These are phyloP conservation scores for Protobothrops mucrosquamatus DNA, from an alignment of 2,113 vertebrate species.

Conservation along the genomic window DNA sequence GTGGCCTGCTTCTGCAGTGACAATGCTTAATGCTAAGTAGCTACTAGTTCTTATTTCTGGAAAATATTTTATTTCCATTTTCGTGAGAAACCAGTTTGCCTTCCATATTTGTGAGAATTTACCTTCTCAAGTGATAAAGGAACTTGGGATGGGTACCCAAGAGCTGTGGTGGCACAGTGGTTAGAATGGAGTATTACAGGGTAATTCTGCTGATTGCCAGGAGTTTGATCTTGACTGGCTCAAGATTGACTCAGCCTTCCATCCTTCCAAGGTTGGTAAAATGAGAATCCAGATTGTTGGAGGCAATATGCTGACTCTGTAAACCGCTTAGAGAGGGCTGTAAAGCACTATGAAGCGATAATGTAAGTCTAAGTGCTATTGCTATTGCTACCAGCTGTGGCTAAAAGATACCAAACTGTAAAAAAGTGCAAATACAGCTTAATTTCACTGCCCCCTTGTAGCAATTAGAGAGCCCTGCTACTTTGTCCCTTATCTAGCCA, in stretches of 20 bases:
- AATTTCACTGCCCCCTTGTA: not conserved
- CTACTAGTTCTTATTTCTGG: not conserved
- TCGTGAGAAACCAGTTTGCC: not conserved
- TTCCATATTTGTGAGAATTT: not conserved
- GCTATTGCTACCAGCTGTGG: too few species aligned
- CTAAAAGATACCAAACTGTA: not conserved
- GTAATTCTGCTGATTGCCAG: too few species aligned
- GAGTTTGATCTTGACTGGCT: too few species aligned
- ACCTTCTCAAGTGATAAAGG: not conserved
- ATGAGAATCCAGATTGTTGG: too few species aligned
- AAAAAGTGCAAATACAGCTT: not conserved
- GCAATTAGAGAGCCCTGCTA: not conserved
- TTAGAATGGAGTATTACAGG: too few species aligned
- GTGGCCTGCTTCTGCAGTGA: not conserved
- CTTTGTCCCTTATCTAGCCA: not conserved
- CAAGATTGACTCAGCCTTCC: too few species aligned
- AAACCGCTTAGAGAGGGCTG: too few species aligned
- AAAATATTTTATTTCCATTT: not conserved
- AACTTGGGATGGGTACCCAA: not conserved
- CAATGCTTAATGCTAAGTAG: not conserved
- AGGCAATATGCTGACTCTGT: too few species aligned
- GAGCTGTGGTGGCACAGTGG: too few species aligned
- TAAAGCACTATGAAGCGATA: too few species aligned
- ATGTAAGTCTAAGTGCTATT: too few species aligned
- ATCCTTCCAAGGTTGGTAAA: too few species aligned